Base-by-base conservation (phyloP, 2,113 vertebrate genomes). In the Cyanocitta stelleri region DNA sequence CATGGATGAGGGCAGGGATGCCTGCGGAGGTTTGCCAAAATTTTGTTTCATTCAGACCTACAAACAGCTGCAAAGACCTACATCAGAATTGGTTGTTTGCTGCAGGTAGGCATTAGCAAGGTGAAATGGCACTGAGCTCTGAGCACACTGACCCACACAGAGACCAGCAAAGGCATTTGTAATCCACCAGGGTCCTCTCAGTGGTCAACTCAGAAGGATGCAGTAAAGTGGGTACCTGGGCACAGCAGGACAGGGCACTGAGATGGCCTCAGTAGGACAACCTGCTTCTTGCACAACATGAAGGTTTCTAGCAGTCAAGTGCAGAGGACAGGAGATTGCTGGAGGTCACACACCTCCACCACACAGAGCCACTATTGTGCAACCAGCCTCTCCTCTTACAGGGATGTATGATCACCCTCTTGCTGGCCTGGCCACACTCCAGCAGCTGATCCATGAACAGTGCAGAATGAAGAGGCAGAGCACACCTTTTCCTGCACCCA, bases 81-180 rank as follows among this genome's bases (percentile, higher is more conserved):
- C 21, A 9, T 54, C 29, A 43, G 61, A 48, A 27, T 5, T 73
- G 14, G 11, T 76, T 2, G 1, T 32, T 79, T 16, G 0, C n/a
- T 7, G 1, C 37, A 78, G 52, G 29, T 32, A 32, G 35, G 17
- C 22, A 26, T 32, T 32, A 41, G 19, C 24, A 80, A 88, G 32
- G 30, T 21, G 35, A 91, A 87, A 72, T 23, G 8, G 22, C 64
- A 32, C 61, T 5, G 33, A 82, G 54, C 23, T 56, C 49, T 48
- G 33, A 76, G 71, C 49, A 61, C 3, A 0, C 2, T 2, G 51
- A 48, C n/a, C 22, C 35, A 56, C 37, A 44, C 13, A 44, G 43
- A 77, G n/a, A 41, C 20, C 59, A 89, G 2, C 0, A 26, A 30
- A 61, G 23, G 55, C 1, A 0, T 77, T 52, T 3, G 1, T 64